Evolutionary conservation across 64 coral and sea anemone genomes (phyloP).

Genomic region (Pocillopora verrucosa): DNA sequence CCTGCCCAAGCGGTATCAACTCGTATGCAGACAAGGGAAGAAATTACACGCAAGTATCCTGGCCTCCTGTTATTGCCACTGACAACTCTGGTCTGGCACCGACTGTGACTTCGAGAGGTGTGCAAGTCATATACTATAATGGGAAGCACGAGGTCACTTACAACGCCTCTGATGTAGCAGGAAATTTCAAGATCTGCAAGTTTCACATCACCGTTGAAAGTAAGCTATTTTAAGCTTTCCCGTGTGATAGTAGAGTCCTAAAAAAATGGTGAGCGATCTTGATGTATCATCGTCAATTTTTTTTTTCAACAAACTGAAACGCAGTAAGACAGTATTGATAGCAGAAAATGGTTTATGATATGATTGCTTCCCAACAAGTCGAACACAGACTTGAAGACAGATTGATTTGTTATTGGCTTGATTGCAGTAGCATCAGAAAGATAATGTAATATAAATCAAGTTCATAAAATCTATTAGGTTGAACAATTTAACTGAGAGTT

Average conservation of each 20-base stretch:
- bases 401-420: too few relatives aligned
- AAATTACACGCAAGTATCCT: slow-evolving; percentile 39
- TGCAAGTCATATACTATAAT: slow-evolving; percentile 7
- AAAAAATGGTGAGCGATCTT: background rate
- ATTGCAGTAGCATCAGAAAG: too few relatives aligned
- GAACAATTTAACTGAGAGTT: too few relatives aligned
- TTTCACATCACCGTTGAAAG: slow-evolving; percentile 64
- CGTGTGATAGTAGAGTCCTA: background rate
- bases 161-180: slow-evolving; percentile 58
- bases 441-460: too few relatives aligned
- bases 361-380: too few relatives aligned
- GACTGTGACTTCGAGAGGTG: slow-evolving; percentile 2
- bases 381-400: too few relatives aligned
- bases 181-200: slow-evolving; percentile 45
- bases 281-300: too few relatives aligned
- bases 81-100: slow-evolving; percentile 64
- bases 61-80: slow-evolving; percentile 53
- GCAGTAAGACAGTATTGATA: too few relatives aligned
- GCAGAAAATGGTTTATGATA: too few relatives aligned
- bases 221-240: slow-evolving; percentile 2
- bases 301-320: too few relatives aligned
- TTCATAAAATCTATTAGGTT: too few relatives aligned
- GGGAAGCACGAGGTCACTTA: slow-evolving; percentile 45
- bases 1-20: slow-evolving; percentile 51
- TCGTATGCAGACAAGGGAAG: slow-evolving; percentile 22